These are phyloP conservation scores for Allobates femoralis DNA, from an alignment of 2,797 vertebrate species.

Conservation along the genomic window DNA sequence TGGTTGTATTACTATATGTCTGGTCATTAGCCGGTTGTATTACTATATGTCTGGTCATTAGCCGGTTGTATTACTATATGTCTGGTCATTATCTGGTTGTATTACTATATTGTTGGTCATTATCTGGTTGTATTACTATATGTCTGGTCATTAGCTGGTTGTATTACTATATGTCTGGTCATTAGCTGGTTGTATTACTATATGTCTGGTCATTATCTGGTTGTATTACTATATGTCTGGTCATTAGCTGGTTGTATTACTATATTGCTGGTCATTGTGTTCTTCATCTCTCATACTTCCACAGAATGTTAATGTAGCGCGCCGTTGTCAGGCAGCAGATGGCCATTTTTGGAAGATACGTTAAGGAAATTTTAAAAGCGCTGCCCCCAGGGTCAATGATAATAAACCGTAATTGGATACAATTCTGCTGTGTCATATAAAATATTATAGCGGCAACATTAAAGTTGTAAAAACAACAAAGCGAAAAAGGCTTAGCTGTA, in stretches of 20 bases:
- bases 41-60: background rate
- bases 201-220: background rate
- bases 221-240: background rate
- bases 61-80: no score
- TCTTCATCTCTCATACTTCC: background rate
- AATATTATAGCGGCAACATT: slow-evolving; percentile 26
- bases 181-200: background rate
- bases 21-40: no score
- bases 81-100: background rate
- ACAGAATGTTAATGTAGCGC: slow-evolving; percentile 11
- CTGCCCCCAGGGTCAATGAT: slow-evolving; percentile 40
- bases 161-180: background rate
- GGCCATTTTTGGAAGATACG: slow-evolving; percentile 18
- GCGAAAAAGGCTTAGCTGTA: background rate
- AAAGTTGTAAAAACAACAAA: slow-evolving; percentile 37
- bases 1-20: no score
- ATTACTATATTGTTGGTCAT: background rate
- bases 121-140: background rate
- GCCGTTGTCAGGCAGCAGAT: slow-evolving; percentile 1
- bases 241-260: background rate
- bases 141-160: background rate
- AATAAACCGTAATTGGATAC: slow-evolving; percentile 42
- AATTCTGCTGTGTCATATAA: slow-evolving; percentile 44
- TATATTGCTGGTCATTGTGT: background rate
- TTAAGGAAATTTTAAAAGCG: slow-evolving; percentile 27